Base-by-base conservation (phyloP, 2,113 vertebrate genomes). In the Indicator indicator region DNA sequence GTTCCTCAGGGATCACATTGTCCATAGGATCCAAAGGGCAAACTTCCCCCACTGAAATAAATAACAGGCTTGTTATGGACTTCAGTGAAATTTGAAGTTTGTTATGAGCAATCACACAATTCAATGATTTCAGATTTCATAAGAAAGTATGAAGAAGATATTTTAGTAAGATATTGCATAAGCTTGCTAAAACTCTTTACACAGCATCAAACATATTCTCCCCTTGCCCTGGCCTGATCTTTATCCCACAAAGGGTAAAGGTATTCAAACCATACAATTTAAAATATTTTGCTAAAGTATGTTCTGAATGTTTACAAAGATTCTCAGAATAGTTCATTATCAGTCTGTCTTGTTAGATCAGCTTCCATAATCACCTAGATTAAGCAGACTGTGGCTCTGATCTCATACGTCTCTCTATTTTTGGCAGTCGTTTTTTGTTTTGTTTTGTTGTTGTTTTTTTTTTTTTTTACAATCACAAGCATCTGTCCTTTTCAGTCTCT, bases 401-500 rank as follows among this genome's bases (percentile, higher is more conserved):
- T 93, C 77, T 94, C 48, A 42, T 6, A 55, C 21, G 40, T 87
- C n/a, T 89, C 38, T 86, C 44, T 73, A 17, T 33, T 72, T 94
- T 92, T 85, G 58, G 70, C 84, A 64, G 64, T 68, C n/a, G 28
- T 4, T 69, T 44, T 32, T 50, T 19, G 17, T 52, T 10, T 26
- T 11, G 23, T 52, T 52, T 52, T 52, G 50, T 52, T 55, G 54
- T 28, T 56, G 28, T 13, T n/a, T 59, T 18, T 11, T 8, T 10
- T 75, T 90, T 72, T 93, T 96, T 96, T 95, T 86, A 84, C 83
- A 95, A 89, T 83, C 69, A 63, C 89, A 90, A 94, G 93, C 98
- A 98, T 98, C 97, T 98, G 98, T 97, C 97, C 94, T 97, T 97
- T 97, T 97, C 94, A 97, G 81, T 95, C 93, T 97, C 96, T 96